Evolutionary conservation across 2,888 invertebrate species (phyloP), one percentile per base, ranked within the genome.

Genomic region (Drymonia ruficornis): DNA sequence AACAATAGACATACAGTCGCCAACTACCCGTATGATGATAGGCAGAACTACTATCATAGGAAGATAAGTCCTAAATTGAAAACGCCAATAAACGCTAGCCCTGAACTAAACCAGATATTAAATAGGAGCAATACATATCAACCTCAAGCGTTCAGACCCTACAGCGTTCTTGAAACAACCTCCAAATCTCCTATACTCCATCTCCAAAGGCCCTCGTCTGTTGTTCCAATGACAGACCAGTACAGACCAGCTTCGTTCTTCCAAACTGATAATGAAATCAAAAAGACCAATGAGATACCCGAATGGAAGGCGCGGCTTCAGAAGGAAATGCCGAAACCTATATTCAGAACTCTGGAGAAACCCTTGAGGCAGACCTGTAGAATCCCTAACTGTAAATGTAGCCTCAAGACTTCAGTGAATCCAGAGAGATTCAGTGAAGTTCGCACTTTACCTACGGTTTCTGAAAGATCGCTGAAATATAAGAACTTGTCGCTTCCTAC

Each of bases 351-450:
- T 28, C 78, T 84, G 42, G 89, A 89, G n/a, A 86, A 84, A 67
- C 84, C 91, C 31, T 58, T 84, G 2, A 73, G 85, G 31, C 87
- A 84, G 50, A 78, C 82, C 36, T 92, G 92, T 68, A 81, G 86
- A 47, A 91, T 92, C 19, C 92, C 92, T 0, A 90, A 92, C 55
- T 92, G 92, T 61, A 92, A 90, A 67, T 92, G 92, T 61, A 84
- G 81, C 59, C 76, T 78, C 0, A 89, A 84, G 51, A 68, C 81
- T 0, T 52, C 64, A 0, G 65, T 78, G 2, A 76, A 83, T 45
- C 70, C 78, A 0, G 72, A 72, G 1, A 78, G 88, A 55, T 86
- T 86, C 55, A 89, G 86, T 46, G 88, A 90, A 67, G 76, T 80
- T 2, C 73, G 85, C 31, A 91, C 91, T 3, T 70, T 88, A 15